A percentile compares a stretch with the other conserved stretches of the same genome.
phyloP scores from a whole-genome alignment of 1,140 invertebrate species.

The Drosophila pectinifera region DNA sequence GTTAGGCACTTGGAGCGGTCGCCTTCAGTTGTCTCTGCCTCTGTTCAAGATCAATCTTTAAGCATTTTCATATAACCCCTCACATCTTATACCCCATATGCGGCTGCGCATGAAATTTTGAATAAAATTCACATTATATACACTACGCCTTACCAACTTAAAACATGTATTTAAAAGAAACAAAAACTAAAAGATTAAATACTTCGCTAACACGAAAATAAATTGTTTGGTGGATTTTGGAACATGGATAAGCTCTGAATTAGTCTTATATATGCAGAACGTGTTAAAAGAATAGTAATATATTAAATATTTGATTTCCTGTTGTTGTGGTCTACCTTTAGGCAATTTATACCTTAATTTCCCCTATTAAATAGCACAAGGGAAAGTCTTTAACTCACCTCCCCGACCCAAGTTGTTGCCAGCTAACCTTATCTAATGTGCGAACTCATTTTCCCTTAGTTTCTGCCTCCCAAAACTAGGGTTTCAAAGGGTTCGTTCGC shows the following conservation, averaged over 20 bases:
- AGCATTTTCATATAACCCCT: conserved; percentile 62
- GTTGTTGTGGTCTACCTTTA: too few species aligned
- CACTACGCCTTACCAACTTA: conserved; percentile 63
- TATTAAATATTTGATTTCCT: too few species aligned
- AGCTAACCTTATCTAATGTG: conserved; percentile 41
- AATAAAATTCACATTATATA: conserved; percentile 75
- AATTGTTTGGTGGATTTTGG: not conserved
- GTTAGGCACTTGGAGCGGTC: conserved; percentile 53
- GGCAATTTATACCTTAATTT: too few species aligned
- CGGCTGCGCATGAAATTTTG: conserved; percentile 53
- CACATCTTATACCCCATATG: conserved; percentile 49
- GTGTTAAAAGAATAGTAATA: too few species aligned
- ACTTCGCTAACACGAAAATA: conserved; percentile 49
- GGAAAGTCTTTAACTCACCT: not conserved
- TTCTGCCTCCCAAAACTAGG: conserved; percentile 14
- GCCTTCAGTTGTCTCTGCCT: conserved; percentile 2
- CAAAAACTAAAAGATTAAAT: conserved; percentile 50
- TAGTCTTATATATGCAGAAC: not conserved
- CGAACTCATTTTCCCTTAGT: conserved; percentile 17
- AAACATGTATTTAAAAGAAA: conserved; percentile 54
- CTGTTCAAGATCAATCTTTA: conserved; percentile 52
- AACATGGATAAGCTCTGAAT: too few species aligned
- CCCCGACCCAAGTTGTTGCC: conserved; percentile 10
- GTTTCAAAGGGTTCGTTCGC: conserved; percentile 71
- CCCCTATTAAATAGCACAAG: not conserved